Percentiles rank a stretch among this genome's conserved stretches.
These are phyloP conservation scores for Caranx ignobilis DNA, from an alignment of 2,113 vertebrate genomes.

Conservation along the genomic window DNA sequence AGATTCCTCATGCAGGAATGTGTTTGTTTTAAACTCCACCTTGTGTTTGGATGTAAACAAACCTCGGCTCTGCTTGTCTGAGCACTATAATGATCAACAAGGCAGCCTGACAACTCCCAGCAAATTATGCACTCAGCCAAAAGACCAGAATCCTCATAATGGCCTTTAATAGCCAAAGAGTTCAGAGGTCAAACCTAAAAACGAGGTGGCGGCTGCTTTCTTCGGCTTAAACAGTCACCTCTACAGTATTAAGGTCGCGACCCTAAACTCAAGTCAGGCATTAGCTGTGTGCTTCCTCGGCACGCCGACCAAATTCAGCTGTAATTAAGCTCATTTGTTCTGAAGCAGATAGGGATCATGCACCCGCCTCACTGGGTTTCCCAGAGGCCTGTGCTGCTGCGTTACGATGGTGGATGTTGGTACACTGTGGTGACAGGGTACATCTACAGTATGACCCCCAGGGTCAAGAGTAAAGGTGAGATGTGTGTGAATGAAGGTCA, in stretches of 20 bases:
- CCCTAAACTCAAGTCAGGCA: background rate
- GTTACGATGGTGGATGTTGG: background rate
- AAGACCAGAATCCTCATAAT: conserved; percentile 1
- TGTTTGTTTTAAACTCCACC: background rate
- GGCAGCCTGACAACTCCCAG: background rate
- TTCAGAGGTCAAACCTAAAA: conserved; percentile 52
- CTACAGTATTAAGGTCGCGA: conserved; percentile 12
- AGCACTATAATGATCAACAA: background rate
- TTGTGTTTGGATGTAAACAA: conserved; percentile 11
- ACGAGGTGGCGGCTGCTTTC: background rate
- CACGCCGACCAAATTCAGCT: background rate
- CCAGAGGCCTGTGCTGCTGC: background rate
- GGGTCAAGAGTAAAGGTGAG: conserved; percentile 10
- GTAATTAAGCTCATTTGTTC: conserved; percentile 2
- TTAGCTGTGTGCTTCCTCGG: background rate
- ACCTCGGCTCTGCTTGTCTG: background rate
- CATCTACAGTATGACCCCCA: conserved; percentile 25
- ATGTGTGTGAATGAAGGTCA: background rate
- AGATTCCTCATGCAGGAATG: conserved; percentile 1
- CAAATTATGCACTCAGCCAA: background rate
- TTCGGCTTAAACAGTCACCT: background rate
- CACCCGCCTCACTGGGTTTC: background rate
- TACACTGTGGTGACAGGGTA: conserved; percentile 13
- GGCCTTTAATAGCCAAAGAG: conserved; percentile 15
- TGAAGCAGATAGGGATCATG: conserved; percentile 2